These are phyloP conservation scores for Oriolus oriolus DNA, from an alignment of 2,113 vertebrate genomes.

Conservation along the genomic window DNA sequence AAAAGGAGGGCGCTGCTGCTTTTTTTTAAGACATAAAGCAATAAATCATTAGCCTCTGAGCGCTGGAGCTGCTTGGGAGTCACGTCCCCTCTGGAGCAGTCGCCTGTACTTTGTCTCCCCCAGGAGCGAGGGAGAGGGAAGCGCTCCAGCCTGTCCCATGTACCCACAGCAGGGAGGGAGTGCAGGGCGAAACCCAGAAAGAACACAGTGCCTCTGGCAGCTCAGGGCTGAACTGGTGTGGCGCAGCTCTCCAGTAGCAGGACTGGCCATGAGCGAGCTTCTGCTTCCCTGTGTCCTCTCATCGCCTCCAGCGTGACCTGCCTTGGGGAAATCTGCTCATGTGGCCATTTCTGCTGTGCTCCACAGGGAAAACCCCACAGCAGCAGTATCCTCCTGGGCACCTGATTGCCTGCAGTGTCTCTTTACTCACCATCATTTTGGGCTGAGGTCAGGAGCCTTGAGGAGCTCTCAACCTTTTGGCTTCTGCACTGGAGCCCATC, in stretches of 20 bases:
- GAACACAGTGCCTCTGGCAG: not conserved
- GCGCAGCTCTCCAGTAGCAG: fast-evolving
- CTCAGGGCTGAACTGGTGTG: not conserved
- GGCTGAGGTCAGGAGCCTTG: not conserved
- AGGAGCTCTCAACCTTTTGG: not conserved
- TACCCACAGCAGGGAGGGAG: fast-evolving
- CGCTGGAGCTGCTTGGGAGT: not conserved
- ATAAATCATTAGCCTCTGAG: not conserved
- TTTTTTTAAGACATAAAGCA: not conserved
- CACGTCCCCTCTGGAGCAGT: not conserved
- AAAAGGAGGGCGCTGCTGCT: not conserved
- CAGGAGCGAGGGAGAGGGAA: not conserved
- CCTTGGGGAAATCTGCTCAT: fast-evolving
- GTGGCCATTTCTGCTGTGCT: not conserved
- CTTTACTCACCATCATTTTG: not conserved
- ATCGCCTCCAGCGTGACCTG: not conserved
- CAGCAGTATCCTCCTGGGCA: not conserved
- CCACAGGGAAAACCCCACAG: not conserved
- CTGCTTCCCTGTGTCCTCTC: not conserved
- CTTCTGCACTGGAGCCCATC: not conserved
- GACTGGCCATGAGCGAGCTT: fast-evolving
- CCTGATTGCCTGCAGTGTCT: not conserved
- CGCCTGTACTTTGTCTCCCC: not conserved
- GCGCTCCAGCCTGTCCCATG: not conserved
- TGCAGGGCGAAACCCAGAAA: fast-evolving